Conservation (phyloP, 2,113 vertebrate genomes). For the Butorides virescens region DNA sequence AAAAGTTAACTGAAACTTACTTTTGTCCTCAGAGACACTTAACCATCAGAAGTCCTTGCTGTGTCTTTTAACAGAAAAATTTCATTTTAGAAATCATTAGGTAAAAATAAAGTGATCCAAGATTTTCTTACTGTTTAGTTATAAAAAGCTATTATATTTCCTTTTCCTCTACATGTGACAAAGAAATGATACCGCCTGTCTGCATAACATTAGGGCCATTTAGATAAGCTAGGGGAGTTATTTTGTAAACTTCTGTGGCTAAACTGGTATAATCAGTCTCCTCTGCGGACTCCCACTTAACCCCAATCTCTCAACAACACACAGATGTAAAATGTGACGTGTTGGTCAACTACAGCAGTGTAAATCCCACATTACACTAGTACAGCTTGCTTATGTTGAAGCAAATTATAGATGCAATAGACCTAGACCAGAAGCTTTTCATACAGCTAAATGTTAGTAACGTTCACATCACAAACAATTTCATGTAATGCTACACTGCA, state of each 20-base stretch:
- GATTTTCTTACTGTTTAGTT: background rate
- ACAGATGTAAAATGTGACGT: background rate
- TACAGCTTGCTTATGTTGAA: background rate
- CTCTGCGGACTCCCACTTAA: background rate
- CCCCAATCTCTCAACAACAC: rapidly evolving
- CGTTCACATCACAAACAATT: background rate
- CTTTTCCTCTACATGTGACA: background rate
- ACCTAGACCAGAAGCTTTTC: background rate
- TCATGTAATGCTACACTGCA: background rate
- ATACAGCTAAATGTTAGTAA: background rate
- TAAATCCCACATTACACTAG: background rate
- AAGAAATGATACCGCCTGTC: background rate
- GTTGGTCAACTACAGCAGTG: background rate
- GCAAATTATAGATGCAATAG: rapidly evolving
- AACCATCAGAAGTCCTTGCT: background rate
- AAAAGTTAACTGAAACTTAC: background rate
- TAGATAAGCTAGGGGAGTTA: background rate
- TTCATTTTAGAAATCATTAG: background rate
- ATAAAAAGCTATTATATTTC: background rate
- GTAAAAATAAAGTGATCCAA: background rate
- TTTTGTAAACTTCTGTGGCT: background rate
- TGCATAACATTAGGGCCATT: background rate
- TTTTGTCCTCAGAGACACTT: background rate
- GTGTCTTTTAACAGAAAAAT: background rate
- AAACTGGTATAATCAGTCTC: background rate